A percentile compares a stretch with the other conserved stretches of the same genome.
Conservation (phyloP, 2,888 invertebrate species). For the Oscheius sp. region DNA sequence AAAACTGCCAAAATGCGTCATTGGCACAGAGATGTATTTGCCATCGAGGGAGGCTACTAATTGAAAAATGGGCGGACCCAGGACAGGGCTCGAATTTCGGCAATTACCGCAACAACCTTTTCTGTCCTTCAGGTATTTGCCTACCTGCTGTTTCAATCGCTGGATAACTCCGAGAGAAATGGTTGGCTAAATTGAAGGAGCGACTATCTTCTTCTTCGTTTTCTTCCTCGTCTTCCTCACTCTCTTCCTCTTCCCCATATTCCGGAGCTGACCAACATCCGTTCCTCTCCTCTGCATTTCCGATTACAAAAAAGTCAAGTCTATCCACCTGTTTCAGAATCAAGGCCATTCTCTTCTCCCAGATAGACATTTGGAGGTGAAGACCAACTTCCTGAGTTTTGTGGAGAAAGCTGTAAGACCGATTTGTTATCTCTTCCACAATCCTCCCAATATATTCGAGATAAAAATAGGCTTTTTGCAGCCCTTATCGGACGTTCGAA, state of each 20-base stretch:
- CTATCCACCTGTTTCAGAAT: neutral
- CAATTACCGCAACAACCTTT: slow-evolving; percentile 10
- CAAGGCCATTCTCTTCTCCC: slow-evolving; percentile 19
- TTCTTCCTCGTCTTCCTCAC: slow-evolving; percentile 1
- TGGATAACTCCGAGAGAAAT: slow-evolving; percentile 39
- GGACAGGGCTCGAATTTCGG: slow-evolving; percentile 19
- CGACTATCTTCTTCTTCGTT: slow-evolving; percentile 11
- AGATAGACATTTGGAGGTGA: slow-evolving; percentile 45
- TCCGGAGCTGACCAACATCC: slow-evolving; percentile 34
- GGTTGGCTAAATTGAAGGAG: neutral
- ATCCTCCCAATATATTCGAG: neutral
- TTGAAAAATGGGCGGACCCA: slow-evolving; percentile 23
- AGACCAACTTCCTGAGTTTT: slow-evolving; percentile 43
- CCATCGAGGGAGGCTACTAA: slow-evolving; percentile 24
- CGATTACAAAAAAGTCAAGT: too few relatives aligned
- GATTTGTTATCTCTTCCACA: neutral
- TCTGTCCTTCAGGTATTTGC: neutral
- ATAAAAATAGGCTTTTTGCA: neutral
- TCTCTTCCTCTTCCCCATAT: slow-evolving; percentile 19
- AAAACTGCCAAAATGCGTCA: neutral
- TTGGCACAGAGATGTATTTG: slow-evolving; percentile 7
- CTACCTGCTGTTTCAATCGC: slow-evolving; percentile 38
- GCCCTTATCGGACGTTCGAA: neutral
- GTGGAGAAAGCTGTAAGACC: slow-evolving; percentile 10
- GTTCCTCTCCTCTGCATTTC: slow-evolving; percentile 17